Conservation (phyloP, 2,888 invertebrate species). For the Megalurothrips usitatus region DNA sequence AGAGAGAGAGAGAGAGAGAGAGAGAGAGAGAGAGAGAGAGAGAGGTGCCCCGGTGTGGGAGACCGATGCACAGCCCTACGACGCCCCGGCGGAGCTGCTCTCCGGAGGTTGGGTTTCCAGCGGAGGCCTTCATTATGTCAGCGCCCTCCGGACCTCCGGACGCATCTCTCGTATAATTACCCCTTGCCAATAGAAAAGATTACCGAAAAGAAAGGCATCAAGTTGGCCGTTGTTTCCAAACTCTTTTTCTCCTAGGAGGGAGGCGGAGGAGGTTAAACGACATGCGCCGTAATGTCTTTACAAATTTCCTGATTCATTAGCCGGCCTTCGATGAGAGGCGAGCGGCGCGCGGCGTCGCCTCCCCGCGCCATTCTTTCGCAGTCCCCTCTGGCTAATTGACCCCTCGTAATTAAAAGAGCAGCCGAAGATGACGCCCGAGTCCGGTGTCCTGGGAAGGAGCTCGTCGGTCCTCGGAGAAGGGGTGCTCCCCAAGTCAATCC, state of each 20-base stretch:
- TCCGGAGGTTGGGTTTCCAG: too few relatives aligned
- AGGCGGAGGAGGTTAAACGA: neutral
- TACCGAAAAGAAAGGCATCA: neutral
- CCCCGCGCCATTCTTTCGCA: neutral
- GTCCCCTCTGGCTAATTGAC: conserved; percentile 1
- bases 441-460: too few relatives aligned
- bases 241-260: neutral
- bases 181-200: conserved; percentile 1
- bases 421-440: neutral
- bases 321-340: neutral
- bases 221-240: neutral
- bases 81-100: too few relatives aligned
- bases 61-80: too few relatives aligned
- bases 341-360: neutral
- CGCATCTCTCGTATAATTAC: neutral
- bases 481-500: too few relatives aligned
- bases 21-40: too few relatives aligned
- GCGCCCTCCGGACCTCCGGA: neutral
- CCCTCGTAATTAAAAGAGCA: neutral
- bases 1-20: too few relatives aligned
- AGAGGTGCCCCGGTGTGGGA: too few relatives aligned
- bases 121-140: neutral
- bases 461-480: too few relatives aligned
- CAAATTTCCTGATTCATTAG: conserved; percentile 1
- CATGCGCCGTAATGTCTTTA: neutral